Percentiles rank a stretch among this genome's conserved stretches.
Evolutionary conservation across 1,140 invertebrate genomes (phyloP).

Genomic region (Lucilia sericata): DNA sequence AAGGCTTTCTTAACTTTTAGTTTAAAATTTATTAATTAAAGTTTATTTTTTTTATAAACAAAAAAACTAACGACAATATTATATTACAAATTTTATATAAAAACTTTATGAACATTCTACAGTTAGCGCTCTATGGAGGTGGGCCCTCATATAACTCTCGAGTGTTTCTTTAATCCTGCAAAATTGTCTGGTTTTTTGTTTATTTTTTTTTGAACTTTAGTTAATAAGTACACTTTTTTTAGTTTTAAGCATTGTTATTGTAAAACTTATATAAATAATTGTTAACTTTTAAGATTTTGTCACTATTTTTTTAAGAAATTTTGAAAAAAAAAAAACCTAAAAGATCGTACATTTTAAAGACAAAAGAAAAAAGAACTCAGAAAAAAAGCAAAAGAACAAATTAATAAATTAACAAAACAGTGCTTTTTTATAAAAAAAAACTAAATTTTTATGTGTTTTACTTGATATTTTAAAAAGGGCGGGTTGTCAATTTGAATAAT

Average conservation of each 20-base stretch:
- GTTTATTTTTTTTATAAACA: slow-evolving; percentile 7
- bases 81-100: neutral
- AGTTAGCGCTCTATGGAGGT: neutral
- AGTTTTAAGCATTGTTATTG: slow-evolving; percentile 37
- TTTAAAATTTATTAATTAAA: neutral
- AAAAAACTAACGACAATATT: neutral
- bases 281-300: neutral
- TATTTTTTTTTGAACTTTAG: slow-evolving; percentile 36
- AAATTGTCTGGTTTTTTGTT: neutral
- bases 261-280: slow-evolving; percentile 30
- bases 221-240: slow-evolving; percentile 45
- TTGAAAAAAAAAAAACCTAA: neutral
- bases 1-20: neutral
- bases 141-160: neutral
- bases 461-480: too few relatives aligned
- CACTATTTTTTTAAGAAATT: neutral
- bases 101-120: neutral
- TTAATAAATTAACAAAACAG: neutral
- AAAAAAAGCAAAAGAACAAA: neutral
- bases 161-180: neutral
- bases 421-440: slow-evolving; percentile 7
- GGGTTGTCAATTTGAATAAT: too few relatives aligned
- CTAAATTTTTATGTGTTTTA: neutral
- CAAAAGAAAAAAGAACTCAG: neutral
- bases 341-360: too few relatives aligned